Evolutionary conservation across 2,888 invertebrate genomes (phyloP), one percentile per base, ranked within the genome.

Genomic region (Lochmaea capreae): DNA sequence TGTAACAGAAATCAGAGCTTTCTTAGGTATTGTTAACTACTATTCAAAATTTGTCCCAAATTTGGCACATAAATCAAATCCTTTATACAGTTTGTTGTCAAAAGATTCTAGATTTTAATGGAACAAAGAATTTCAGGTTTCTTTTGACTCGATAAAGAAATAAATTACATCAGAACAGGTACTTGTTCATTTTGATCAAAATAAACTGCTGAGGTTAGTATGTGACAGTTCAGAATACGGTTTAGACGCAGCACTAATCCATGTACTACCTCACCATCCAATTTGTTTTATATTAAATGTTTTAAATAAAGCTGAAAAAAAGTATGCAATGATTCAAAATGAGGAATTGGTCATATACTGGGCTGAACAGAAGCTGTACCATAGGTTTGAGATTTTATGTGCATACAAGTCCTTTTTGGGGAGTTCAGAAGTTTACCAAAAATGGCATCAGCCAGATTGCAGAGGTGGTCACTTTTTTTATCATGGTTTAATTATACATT

Each of bases 1-100:
- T 18, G 33, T 52, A 3, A 70, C 63, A 2, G 43, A 81, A 73
- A 69, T 83, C 0, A 76, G 77, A 52, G 79, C 83, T 0, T 85
- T 84, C 73, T 43, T 82, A 2, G 85, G 85, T 0, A 77, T 85
- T 67, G 76, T 84, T 0, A 85, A 86, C 77, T 87, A 85, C 77
- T 86, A 86, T 75, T 79, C 83, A 8, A 57, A 42, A 33, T 71
- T 71, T 59, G n/a, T 65, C 54, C 18, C 52, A 49, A 68, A 68
- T 26, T 9, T 84, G 6, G 72, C 84, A 4, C 71, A 67, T 2
- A 78, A 82, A 9, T 74, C 81, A 43, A 72, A 72, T 8, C 85
- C 85, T 0, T 70, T 86, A 10, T 81, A 86, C 71, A 43, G 52
- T 16, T 59, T 71, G 43, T 26, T 65, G 18, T 18, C n/a, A 12